A percentile compares a stretch with the other conserved stretches of the same genome.
Conservation (phyloP, 2,797 vertebrate genomes). For the Sardinella longiceps region DNA sequence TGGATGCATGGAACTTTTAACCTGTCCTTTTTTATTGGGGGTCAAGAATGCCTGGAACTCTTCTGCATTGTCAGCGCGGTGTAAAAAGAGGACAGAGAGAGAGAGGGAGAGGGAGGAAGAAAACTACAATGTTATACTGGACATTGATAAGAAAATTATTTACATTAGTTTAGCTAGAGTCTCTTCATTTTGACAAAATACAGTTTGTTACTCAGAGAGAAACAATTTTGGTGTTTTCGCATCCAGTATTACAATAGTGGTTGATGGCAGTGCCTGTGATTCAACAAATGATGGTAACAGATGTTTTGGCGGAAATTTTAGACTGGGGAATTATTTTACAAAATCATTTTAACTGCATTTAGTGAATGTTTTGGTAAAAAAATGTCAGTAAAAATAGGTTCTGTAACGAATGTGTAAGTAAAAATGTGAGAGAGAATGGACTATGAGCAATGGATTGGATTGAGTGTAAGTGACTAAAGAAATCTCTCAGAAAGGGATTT, state of each 20-base stretch:
- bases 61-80: slow-evolving; percentile 49
- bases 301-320: neutral
- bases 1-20: slow-evolving; percentile 68
- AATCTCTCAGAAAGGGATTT: neutral
- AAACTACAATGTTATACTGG: neutral
- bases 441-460: neutral
- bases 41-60: slow-evolving; percentile 62
- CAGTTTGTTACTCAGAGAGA: neutral
- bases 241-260: neutral
- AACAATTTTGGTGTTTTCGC: neutral
- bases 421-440: neutral
- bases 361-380: neutral
- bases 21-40: slow-evolving; percentile 61
- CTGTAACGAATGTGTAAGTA: neutral
- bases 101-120: neutral
- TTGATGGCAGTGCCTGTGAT: neutral
- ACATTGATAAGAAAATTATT: neutral
- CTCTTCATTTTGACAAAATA: neutral
- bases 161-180: neutral
- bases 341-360: neutral
- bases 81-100: neutral
- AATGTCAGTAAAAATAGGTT: neutral
- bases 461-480: neutral
- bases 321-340: neutral
- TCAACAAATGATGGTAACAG: neutral